Base-by-base conservation (phyloP, 2,888 invertebrate species). In the Hipparchia sbordonii region DNA sequence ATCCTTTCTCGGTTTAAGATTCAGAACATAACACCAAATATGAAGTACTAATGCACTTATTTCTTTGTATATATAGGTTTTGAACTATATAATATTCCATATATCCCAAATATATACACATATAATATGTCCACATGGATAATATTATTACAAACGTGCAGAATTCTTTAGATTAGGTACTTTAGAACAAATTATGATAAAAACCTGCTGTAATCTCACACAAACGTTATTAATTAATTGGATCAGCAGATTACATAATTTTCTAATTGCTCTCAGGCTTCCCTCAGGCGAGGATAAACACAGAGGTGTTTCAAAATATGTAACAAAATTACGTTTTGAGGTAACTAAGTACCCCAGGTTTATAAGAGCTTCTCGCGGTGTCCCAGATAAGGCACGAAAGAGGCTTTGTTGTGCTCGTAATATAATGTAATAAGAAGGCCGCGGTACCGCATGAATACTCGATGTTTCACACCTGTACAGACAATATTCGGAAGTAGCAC, bases 1-100 rank as follows among this genome's bases (percentile, higher is more conserved):
- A 45, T 83, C 77, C 80, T 77, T 84, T 83, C 82, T 76, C 79
- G 78, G 76, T 82, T 81, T 81, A 81, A 80, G 78, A 83, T 84
- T 84, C 82, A 80, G 80, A 79, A 79, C 80, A 82, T 82, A 82
- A 80, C 79, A 73, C 73, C 75, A 78, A 77, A 79, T 79, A 78
- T 77, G 76, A 77, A 77, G 76, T 78, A 77, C 77, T 73, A 72
- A 71, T 74, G 59, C 75, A 72, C 52, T 70, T 74, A 9, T 61
- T 61, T n/a, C 6, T 45, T 48, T 6, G 1, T 6, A 7, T 48
- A 48, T 6, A 23, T 23, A 1, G 23, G 23, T 23, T 23, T 23
- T 23, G 23, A 23, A 23, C 23, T 23, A 23, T 23, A 23, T 23
- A 23, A 23, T 23, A 23, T 23, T 23, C 23, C 23, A 23, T 23